phyloP scores from a whole-genome alignment of 1,140 invertebrate species.

The Saxidomus purpurata region DNA sequence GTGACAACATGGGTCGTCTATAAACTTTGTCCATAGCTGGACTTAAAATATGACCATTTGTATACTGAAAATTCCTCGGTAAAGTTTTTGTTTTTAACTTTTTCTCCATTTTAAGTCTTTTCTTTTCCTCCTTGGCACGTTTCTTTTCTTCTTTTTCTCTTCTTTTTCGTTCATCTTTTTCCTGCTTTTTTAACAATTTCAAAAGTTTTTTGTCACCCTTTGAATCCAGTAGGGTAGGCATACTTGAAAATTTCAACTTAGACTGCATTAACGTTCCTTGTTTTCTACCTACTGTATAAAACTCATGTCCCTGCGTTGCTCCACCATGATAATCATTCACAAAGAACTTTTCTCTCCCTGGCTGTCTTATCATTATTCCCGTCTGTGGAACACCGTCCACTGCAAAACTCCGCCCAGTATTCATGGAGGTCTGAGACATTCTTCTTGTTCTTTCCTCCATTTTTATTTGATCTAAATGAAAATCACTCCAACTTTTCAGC shows the following conservation, averaged over 20 bases:
- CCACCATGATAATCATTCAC: constrained; percentile 22
- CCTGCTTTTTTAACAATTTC: constrained; percentile 75
- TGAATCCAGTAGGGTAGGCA: constrained; percentile 76
- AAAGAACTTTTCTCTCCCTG: constrained; percentile 37
- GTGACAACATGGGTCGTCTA: constrained; percentile 69
- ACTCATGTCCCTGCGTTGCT: constrained; percentile 67
- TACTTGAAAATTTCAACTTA: constrained; percentile 76
- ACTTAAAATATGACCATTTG: constrained; percentile 72
- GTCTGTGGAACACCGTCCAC: constrained; percentile 50
- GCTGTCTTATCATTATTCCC: constrained; percentile 35
- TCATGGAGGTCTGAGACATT: background rate
- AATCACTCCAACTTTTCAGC: constrained; percentile 55
- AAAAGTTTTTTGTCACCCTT: constrained; percentile 78
- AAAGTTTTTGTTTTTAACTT: constrained; percentile 76
- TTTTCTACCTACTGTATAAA: constrained; percentile 61
- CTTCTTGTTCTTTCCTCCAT: constrained; percentile 54
- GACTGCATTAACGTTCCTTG: constrained; percentile 66
- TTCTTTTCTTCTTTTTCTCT: constrained; percentile 79
- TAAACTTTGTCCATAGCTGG: constrained; percentile 77
- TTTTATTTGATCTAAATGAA: constrained; percentile 53
- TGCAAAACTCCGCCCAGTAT: constrained; percentile 11
- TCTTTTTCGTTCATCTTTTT: constrained; percentile 77
- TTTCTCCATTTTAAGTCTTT: constrained; percentile 72
- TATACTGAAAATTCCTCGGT: constrained; percentile 73
- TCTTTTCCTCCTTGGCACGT: constrained; percentile 77